Evolutionary conservation across 1,140 invertebrate genomes (phyloP), one percentile per base, ranked within the genome.

Genomic region (Platorchestia sp.): DNA sequence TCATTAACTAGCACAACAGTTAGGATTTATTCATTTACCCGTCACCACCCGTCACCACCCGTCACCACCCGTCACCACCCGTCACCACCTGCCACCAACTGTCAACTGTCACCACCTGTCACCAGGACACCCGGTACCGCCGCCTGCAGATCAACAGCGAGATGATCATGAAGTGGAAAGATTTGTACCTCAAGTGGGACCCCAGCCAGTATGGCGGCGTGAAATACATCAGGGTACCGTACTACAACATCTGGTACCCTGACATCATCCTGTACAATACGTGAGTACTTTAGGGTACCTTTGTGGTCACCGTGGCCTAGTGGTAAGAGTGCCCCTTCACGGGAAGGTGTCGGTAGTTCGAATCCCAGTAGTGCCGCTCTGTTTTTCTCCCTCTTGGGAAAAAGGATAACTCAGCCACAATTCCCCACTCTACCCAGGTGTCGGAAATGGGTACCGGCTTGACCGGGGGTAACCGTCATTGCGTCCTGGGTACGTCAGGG

Each of bases 191-290:
- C 0, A 93, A 0, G 19, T 95, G 95, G 95, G 51, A 95, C 59
- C 95, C 95, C n/a, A 43, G 5, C 19, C 40, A 95, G 45, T 95
- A 95, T 41, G 95, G 93, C 0, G 93, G 93, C 5, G 93, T 95
- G 6, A 44, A 90, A 42, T 22, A 41, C 40, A 95, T 95, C 42
- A 75, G 95, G 43, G 40, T 95, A 42, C 90, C 86, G 3, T 91
- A 75, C 47, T 43, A 43, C n/a, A 93, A 51, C 43, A 53, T 95
- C 51, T 95, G 95, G 95, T 95, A 95, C 93, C 95, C 95, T 45
- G 95, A 95, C 89, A 86, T 95, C 41, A 93, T 95, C 41, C 90
- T 95, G 36, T 93, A 95, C 89, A 95, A 95, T 42, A 95, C 95
- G 95, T 95, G 47, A 95, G 95, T 93, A 90, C 44, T 19, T 75